Percentiles rank a stretch among this genome's conserved stretches.
These are phyloP conservation scores for Oxyura jamaicensis DNA, from an alignment of 2,113 vertebrate genomes.

Conservation along the genomic window DNA sequence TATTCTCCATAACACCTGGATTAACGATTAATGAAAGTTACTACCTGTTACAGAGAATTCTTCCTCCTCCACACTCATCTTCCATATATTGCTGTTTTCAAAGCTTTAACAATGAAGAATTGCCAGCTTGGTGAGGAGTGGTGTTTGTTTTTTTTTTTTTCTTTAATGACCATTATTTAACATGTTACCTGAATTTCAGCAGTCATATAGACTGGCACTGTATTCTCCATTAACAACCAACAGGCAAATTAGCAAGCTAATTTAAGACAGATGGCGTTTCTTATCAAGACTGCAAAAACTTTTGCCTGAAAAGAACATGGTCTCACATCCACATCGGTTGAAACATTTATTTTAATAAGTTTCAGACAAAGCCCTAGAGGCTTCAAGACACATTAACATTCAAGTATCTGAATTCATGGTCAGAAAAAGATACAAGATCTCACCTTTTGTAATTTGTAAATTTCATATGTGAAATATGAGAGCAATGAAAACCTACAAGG, in stretches of 20 bases:
- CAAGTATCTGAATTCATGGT: neutral
- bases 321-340: neutral
- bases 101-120: neutral
- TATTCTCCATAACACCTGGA: neutral
- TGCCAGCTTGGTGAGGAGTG: neutral
- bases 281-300: neutral
- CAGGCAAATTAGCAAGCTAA: neutral
- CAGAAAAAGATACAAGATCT: neutral
- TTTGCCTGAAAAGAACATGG: neutral
- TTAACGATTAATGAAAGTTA: neutral
- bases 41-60: slow-evolving; percentile 42
- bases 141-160: neutral
- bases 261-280: neutral
- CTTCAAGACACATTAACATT: neutral
- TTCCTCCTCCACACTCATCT: neutral
- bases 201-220: neutral
- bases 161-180: neutral
- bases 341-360: neutral
- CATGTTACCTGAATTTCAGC: neutral
- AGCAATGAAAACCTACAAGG: neutral
- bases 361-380: neutral
- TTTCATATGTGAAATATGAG: neutral
- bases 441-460: neutral
- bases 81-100: neutral
- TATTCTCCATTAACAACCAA: neutral